Base-by-base conservation (phyloP, 2,113 vertebrate species). In the Pica pica region DNA sequence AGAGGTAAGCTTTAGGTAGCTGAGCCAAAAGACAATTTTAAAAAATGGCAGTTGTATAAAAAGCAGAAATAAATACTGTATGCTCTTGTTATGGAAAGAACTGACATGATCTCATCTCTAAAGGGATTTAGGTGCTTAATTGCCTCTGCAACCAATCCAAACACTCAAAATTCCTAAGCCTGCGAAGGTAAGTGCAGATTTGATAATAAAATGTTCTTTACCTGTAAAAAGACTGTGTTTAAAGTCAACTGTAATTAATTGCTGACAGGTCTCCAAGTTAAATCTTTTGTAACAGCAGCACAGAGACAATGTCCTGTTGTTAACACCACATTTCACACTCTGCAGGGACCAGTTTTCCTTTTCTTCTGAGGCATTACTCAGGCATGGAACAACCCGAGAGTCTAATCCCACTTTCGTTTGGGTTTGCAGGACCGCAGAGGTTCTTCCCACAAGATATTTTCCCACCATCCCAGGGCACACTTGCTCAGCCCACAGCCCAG, bases 81-180 rank as follows among this genome's bases (percentile, higher is more conserved):
- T 55, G 39, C 23, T 31, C 20, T 83, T 70, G 15, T 73, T 83
- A 88, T 0, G 7, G 56, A 81, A 90, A 92, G 35, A 92, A 44
- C 42, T 67, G 56, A 39, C 35, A 59, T 8, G 56, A 90, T 31
- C 21, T 90, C 83, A 42, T 41, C 71, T 81, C 80, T 52, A 13
- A 86, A 89, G 24, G 60, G 73, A 93, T 92, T 96, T 93, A 71
- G 75, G 79, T 67, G 46, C 47, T 90, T 74, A 94, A 83, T n/a
- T 87, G 64, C 64, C 60, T 70, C 86, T 81, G 59, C 50, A 86
- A 74, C 33, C 37, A 67, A 81, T 70, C 81, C 27, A 70, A 81
- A 78, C 19, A 26, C 23, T 60, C 49, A 21, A 37, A 87, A 91
- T 73, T 64, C 77, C 65, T 11, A 7, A 59, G 30, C 30, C 46